These are phyloP conservation scores for Cinclus mexicanus DNA, from an alignment of 2,113 vertebrate species.

Conservation along the genomic window DNA sequence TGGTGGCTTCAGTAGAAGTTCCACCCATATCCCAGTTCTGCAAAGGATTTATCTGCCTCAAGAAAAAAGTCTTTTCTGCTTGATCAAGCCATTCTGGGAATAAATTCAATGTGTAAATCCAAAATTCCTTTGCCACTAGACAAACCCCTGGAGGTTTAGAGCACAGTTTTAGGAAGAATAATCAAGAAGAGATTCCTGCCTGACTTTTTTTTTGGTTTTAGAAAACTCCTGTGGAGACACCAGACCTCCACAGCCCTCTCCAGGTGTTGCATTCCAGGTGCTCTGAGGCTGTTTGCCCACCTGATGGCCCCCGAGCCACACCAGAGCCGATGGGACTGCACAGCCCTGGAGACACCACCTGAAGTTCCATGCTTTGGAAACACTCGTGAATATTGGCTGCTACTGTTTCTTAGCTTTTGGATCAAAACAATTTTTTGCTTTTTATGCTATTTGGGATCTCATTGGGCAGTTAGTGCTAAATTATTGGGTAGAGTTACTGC, in stretches of 20 bases:
- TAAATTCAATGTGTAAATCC: rapidly evolving
- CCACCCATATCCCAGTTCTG: neutral
- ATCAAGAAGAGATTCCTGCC: neutral
- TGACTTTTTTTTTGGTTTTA: neutral
- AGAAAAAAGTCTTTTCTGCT: rapidly evolving
- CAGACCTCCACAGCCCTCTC: rapidly evolving
- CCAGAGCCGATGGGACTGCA: neutral
- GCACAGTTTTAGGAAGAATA: neutral
- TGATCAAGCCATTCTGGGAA: neutral
- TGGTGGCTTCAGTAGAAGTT: neutral
- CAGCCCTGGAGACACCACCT: neutral
- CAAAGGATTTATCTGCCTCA: neutral
- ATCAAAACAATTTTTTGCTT: neutral
- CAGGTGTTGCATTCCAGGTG: neutral
- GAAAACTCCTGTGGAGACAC: neutral
- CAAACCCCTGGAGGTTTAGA: neutral
- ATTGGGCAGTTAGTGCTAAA: neutral
- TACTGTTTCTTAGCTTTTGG: rapidly evolving
- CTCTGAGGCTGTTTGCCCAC: constrained; percentile 9
- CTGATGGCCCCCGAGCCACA: constrained; percentile 5
- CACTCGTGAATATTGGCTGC: rapidly evolving
- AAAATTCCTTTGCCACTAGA: neutral
- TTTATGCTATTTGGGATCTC: neutral
- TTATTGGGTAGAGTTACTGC: neutral
- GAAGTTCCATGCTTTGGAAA: rapidly evolving